A percentile compares a stretch with the other conserved stretches of the same genome.
Conservation (phyloP, 2,888 invertebrate species). For the Yponomeuta evonymella region DNA sequence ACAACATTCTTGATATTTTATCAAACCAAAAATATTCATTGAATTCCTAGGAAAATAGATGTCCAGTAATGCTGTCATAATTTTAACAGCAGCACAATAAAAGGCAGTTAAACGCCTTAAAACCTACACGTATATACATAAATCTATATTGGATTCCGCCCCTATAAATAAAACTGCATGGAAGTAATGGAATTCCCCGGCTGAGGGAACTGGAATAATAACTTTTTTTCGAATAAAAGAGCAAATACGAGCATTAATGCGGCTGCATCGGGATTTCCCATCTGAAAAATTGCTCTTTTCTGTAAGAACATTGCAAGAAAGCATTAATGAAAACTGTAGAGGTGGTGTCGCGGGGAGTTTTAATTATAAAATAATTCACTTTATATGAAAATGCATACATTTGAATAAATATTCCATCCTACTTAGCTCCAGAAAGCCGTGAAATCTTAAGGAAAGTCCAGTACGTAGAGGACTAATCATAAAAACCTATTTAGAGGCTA, state of each 20-base stretch:
- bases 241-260: slow-evolving; percentile 69
- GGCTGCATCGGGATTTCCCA: slow-evolving; percentile 70
- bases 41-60: no score
- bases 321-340: slow-evolving; percentile 62
- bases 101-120: background rate
- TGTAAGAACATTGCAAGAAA: slow-evolving; percentile 57
- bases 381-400: background rate
- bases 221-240: slow-evolving; percentile 64
- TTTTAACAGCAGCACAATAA: no score
- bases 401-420: no score
- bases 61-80: no score
- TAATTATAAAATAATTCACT: background rate
- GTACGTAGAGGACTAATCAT: no score
- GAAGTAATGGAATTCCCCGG: slow-evolving; percentile 63
- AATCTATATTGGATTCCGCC: slow-evolving; percentile 30
- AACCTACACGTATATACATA: no score
- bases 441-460: no score
- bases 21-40: no score
- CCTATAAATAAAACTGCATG: slow-evolving; percentile 52
- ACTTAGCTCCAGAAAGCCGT: no score
- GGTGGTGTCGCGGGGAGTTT: background rate
- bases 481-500: no score
- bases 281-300: slow-evolving; percentile 69
- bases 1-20: no score
- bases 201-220: slow-evolving; percentile 67